A percentile compares a stretch with the other conserved stretches of the same genome.
These are phyloP conservation scores for Drosophila colorata DNA, from an alignment of 2,888 invertebrate species.

Conservation along the genomic window DNA sequence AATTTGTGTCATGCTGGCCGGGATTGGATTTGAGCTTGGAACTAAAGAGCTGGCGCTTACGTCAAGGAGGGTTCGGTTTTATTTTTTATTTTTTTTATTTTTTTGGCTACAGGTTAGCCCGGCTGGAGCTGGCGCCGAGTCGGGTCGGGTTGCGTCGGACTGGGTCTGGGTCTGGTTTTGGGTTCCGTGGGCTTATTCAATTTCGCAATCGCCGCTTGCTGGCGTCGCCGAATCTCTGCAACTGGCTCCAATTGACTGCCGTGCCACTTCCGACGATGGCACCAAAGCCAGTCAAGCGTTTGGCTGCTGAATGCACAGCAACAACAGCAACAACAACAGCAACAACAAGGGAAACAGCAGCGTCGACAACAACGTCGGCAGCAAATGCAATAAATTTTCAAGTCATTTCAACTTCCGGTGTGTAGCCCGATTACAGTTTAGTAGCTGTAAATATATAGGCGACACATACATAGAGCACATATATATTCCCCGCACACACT, in stretches of 20 bases:
- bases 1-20: conserved; percentile 53
- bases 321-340: conserved; percentile 26
- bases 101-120: conserved; percentile 4
- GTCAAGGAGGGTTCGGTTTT: neutral
- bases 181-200: conserved; percentile 67
- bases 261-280: conserved; percentile 67
- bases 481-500: neutral
- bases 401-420: conserved; percentile 81
- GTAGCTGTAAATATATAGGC: conserved; percentile 72
- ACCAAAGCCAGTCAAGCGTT: conserved; percentile 67
- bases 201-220: conserved; percentile 66
- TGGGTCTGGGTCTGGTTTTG: conserved; percentile 15
- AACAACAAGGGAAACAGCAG: conserved; percentile 19
- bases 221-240: conserved; percentile 58
- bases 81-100: neutral
- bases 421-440: conserved; percentile 79
- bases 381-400: conserved; percentile 81
- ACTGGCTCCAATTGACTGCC: conserved; percentile 76
- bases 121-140: neutral
- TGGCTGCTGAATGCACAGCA: conserved; percentile 61
- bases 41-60: neutral
- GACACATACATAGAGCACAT: conserved; percentile 23
- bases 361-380: conserved; percentile 39
- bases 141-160: conserved; percentile 9
- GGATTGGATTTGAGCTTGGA: conserved; percentile 21